phyloP scores from a whole-genome alignment of 1,140 invertebrate species.

The Ceratina calcarata region DNA sequence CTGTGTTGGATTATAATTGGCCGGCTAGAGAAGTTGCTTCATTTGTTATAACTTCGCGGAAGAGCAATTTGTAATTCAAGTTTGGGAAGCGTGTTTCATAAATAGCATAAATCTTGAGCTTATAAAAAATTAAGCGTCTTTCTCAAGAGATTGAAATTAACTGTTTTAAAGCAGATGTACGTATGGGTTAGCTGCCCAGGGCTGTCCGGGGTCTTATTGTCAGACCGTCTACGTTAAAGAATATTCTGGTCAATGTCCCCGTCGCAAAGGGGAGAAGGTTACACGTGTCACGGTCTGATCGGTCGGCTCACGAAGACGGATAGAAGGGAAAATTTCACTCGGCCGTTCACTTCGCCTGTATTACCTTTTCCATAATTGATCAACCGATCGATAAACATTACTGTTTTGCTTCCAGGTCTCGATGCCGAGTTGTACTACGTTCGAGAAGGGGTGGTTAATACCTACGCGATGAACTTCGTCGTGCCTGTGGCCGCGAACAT shows the following conservation, averaged over 20 bases:
- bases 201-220: no score
- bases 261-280: conserved; percentile 7
- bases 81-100: background rate
- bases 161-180: no score
- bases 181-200: no score
- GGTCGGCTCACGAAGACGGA: conserved; percentile 44
- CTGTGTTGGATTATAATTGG: background rate
- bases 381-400: conserved; percentile 51
- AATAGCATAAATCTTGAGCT: background rate
- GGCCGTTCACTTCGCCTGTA: conserved; percentile 17
- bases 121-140: background rate
- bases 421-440: conserved; percentile 93
- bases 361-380: conserved; percentile 61
- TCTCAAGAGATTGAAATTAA: background rate
- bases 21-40: background rate
- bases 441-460: conserved; percentile 92
- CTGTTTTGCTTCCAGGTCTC: conserved; percentile 84
- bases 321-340: conserved; percentile 38
- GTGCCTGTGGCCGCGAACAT: conserved; percentile 91
- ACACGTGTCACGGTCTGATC: conserved; percentile 44
- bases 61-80: background rate
- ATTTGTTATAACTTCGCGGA: background rate
- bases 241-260: conserved; percentile 50
- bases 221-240: background rate
- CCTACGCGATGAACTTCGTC: conserved; percentile 93